These are phyloP conservation scores for Oegoconia quadripuncta DNA, from an alignment of 2,888 invertebrate species.

Conservation along the genomic window DNA sequence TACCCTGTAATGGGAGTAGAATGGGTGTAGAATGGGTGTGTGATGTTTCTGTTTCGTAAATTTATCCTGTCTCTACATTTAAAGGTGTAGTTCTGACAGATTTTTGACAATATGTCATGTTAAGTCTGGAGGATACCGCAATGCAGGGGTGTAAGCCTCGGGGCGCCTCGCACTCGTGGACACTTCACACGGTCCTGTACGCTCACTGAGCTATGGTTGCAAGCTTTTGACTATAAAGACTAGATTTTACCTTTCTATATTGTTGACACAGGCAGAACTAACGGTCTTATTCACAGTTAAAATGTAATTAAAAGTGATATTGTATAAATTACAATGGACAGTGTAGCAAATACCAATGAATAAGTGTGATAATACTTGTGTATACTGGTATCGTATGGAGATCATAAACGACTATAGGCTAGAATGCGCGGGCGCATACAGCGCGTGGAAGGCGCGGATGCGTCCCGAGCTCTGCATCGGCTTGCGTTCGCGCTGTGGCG, in stretches of 20 bases:
- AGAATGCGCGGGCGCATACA: conserved; percentile 51
- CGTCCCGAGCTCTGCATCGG: conserved; percentile 82
- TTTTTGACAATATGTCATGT: no score
- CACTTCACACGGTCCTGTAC: conserved; percentile 17
- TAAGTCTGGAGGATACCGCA: conserved; percentile 43
- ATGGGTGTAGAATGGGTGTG: no score
- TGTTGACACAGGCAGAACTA: not conserved
- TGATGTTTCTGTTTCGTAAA: no score
- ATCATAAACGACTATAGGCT: conserved; percentile 11
- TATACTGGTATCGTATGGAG: conserved; percentile 11
- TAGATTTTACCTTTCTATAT: conserved; percentile 36
- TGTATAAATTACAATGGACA: no score
- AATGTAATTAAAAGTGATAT: no score
- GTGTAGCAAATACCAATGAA: no score
- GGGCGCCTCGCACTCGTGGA: conserved; percentile 27
- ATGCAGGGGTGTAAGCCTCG: conserved; percentile 58
- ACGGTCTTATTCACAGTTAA: no score
- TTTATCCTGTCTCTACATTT: no score
- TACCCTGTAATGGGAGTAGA: no score
- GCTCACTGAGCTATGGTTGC: conserved; percentile 18
- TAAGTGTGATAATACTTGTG: no score
- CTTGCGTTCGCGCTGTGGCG: conserved; percentile 88
- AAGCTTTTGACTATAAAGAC: conserved; percentile 31
- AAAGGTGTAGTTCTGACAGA: not conserved
- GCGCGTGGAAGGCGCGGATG: conserved; percentile 60